Conservation (phyloP, 2,113 vertebrate genomes). For the Gobiocypris rarus region DNA sequence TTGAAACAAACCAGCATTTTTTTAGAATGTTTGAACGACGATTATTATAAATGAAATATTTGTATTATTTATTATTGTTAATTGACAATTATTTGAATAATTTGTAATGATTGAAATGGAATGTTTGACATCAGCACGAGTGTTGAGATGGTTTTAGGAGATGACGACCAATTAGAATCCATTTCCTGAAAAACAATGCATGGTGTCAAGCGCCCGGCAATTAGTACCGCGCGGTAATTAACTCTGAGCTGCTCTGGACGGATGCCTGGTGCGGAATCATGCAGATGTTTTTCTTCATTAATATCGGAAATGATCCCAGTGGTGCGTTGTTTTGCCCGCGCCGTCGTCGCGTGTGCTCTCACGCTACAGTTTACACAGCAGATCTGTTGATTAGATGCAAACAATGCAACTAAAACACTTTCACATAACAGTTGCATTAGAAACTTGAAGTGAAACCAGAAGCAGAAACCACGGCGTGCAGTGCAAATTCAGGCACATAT, state of each 20-base stretch:
- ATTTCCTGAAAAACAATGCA: slow-evolving; percentile 40
- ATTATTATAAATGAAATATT: background rate
- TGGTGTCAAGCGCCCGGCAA: slow-evolving; percentile 9
- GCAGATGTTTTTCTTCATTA: slow-evolving; percentile 37
- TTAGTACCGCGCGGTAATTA: slow-evolving; percentile 26
- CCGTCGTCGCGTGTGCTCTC: background rate
- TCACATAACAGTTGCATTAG: no score
- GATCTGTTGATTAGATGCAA: background rate
- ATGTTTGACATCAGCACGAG: no score
- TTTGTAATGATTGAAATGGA: background rate
- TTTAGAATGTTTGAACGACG: no score
- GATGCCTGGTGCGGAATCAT: slow-evolving; percentile 23
- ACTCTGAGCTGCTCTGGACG: slow-evolving; percentile 9
- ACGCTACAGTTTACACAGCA: background rate
- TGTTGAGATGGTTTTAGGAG: slow-evolving; percentile 5
- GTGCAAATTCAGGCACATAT: no score
- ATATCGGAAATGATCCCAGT: background rate
- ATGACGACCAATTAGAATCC: slow-evolving; percentile 26
- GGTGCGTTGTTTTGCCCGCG: background rate
- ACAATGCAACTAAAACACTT: no score
- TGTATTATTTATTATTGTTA: background rate
- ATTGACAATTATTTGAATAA: background rate
- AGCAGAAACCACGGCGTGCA: no score
- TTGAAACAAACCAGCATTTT: no score
- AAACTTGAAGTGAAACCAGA: no score